Conservation (phyloP, 2,113 vertebrate genomes). For the Brienomyrus longianalis region DNA sequence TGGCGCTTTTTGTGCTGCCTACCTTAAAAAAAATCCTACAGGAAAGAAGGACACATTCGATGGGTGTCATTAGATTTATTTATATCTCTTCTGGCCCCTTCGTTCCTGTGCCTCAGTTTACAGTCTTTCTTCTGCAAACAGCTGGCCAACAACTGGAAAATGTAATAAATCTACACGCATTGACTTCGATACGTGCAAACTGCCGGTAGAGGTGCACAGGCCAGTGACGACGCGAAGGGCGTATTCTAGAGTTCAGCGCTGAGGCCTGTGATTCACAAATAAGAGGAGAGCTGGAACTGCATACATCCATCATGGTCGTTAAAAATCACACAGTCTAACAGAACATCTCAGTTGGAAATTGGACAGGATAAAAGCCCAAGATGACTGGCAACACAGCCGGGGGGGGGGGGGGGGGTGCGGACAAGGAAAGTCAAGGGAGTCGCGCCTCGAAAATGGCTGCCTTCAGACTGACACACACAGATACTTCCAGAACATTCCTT, state of each 20-base stretch:
- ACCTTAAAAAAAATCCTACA: background rate
- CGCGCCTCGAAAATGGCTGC: background rate
- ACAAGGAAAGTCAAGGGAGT: background rate
- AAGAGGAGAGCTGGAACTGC: background rate
- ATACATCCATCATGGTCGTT: background rate
- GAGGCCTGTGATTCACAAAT: background rate
- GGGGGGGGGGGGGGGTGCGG: background rate
- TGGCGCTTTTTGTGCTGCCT: background rate
- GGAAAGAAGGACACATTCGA: background rate
- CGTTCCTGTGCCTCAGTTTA: background rate
- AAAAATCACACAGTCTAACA: background rate
- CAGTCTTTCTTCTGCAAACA: background rate
- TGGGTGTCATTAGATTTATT: background rate
- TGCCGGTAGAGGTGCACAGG: background rate
- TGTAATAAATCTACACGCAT: background rate
- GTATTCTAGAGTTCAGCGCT: background rate
- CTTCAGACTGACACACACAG: background rate
- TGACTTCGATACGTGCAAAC: background rate
- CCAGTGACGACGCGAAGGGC: background rate
- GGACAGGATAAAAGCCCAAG: background rate
- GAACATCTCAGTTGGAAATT: background rate
- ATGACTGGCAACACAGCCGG: background rate
- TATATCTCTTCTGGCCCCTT: background rate
- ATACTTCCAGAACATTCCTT: background rate
- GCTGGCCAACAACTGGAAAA: background rate